Evolutionary conservation across 2,113 vertebrate genomes (phyloP), one percentile per base, ranked within the genome.

Genomic region (Rhodinocichla rosea): DNA sequence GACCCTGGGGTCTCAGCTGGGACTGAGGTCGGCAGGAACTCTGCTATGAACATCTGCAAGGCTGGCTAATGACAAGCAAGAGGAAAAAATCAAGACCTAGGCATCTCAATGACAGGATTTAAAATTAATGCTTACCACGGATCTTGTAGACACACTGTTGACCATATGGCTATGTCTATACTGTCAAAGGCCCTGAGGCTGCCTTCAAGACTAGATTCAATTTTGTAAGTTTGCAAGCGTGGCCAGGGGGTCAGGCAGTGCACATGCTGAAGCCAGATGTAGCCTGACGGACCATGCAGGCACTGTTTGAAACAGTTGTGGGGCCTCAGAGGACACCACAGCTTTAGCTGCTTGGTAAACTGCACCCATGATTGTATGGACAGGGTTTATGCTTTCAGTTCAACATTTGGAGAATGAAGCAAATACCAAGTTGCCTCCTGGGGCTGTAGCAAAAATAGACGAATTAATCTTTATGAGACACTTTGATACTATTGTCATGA

Each of bases 401-500:
- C 86, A 86, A 80, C 73, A 69, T 89, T 93, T 84, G 74, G 62
- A 92, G 77, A 92, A 95, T 9, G 94, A 86, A 92, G 92, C 94
- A 93, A 95, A 94, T 92, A 89, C 90, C 88, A 92, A 3, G 86
- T 89, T 24, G 53, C 76, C 90, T 94, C 88, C 90, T 71, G 88
- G 79, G 83, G 83, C 80, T 81, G 71, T 64, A 67, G 95, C 94
- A 95, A 95, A 96, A 97, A 97, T 96, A 96, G 94, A 94, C 42
- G 30, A 90, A 96, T 96, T 92, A 95, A 93, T 96, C 94, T 96
- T 92, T 89, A 94, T 0, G 49, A 93, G 92, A 50, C 64, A 75
- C 93, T 96, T 94, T 91, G 90, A 96, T 94, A 95, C 94, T 93
- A 95, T 95, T 96, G 95, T 97, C 92, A 90, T 92, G 76, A 96